Evolutionary conservation across 2,113 vertebrate genomes (phyloP).

Genomic region (Haliaeetus leucogaster): DNA sequence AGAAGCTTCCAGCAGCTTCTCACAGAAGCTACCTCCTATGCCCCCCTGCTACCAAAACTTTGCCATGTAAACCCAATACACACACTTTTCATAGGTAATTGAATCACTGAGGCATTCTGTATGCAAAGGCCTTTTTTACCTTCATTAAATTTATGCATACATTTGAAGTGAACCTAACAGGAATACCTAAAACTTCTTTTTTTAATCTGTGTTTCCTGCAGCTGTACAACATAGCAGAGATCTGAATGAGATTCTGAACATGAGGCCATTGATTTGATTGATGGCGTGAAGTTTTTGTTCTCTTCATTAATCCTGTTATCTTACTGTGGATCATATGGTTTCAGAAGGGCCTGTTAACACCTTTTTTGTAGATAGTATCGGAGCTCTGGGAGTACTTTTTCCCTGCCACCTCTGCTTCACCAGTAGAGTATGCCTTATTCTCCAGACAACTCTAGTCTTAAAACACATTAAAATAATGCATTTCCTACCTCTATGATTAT

Average conservation of each 20-base stretch:
- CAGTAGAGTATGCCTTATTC: background rate
- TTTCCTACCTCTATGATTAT: background rate
- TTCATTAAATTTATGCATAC: background rate
- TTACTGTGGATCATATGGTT: background rate
- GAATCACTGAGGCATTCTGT: background rate
- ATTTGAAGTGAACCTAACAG: background rate
- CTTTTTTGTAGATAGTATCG: background rate
- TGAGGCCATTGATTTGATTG: background rate
- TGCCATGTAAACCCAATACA: background rate
- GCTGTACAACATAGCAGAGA: background rate
- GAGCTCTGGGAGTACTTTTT: background rate
- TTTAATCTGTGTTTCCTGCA: background rate
- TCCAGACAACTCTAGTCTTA: background rate
- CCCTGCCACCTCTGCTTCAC: background rate
- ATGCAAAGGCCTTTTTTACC: background rate
- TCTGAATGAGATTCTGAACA: background rate
- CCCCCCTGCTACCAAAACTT: background rate
- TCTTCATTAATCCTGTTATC: background rate
- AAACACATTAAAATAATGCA: background rate
- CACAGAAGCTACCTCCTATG: background rate
- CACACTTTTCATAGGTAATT: background rate
- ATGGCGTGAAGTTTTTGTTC: background rate
- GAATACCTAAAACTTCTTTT: background rate
- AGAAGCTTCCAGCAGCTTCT: background rate
- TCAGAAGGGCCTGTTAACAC: background rate